phyloP scores from a whole-genome alignment of 2,797 vertebrate genomes.

The Fundulus diaphanus region DNA sequence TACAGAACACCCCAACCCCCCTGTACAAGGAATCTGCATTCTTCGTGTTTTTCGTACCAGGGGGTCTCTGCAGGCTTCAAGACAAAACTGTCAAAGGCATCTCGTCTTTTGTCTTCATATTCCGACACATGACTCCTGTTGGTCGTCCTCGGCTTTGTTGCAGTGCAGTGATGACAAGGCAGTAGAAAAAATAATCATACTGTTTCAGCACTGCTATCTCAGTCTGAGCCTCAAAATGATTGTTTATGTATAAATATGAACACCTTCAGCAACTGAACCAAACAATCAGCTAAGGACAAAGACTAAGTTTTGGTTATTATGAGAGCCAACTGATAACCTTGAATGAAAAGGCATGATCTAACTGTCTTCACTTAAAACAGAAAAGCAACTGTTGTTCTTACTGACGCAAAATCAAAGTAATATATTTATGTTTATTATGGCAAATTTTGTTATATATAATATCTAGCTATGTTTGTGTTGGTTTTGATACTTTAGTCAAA shows the following conservation, averaged over 20 bases:
- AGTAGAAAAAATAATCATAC: slow-evolving; percentile 50
- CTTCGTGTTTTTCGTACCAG: slow-evolving; percentile 60
- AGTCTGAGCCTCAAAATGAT: slow-evolving; percentile 31
- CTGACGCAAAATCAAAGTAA: background rate
- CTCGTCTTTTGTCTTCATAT: slow-evolving; percentile 62
- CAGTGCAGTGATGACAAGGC: slow-evolving; percentile 55
- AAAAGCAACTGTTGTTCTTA: background rate
- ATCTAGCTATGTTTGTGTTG: background rate
- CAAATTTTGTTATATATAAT: background rate
- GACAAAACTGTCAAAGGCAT: slow-evolving; percentile 56
- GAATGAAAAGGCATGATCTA: background rate
- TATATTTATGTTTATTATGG: background rate
- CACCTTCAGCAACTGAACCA: background rate
- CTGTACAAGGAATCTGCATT: slow-evolving; percentile 72
- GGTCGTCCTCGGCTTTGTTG: slow-evolving; percentile 15
- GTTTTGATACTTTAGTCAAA: background rate
- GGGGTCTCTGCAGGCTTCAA: slow-evolving; percentile 60
- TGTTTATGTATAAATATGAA: slow-evolving; percentile 41
- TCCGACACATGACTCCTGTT: slow-evolving; percentile 49
- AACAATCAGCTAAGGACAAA: background rate
- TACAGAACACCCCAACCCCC: slow-evolving; percentile 71
- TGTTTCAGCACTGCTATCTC: slow-evolving; percentile 43
- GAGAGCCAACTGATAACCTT: background rate
- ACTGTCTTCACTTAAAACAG: background rate
- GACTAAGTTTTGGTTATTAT: background rate